Conservation (phyloP, 2,113 vertebrate species). For the Archocentrus centrarchus region DNA sequence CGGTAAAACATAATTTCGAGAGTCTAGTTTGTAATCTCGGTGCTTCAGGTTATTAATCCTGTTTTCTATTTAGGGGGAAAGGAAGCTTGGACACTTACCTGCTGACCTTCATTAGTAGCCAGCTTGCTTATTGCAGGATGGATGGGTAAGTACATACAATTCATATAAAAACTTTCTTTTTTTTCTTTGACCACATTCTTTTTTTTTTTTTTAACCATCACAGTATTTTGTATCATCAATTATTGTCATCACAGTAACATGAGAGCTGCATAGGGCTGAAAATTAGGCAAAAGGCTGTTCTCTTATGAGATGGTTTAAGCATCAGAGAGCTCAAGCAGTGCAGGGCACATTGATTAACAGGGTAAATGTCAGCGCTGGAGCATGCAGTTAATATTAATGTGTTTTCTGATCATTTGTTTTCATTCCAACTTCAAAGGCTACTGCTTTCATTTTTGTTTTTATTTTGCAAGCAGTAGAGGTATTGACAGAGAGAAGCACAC, state of each 20-base stretch:
- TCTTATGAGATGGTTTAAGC: conserved; percentile 24
- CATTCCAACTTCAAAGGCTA: neutral
- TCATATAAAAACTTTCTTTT: neutral
- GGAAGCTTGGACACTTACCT: neutral
- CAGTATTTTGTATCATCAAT: neutral
- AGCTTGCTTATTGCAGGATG: conserved; percentile 39
- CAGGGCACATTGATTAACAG: conserved; percentile 30
- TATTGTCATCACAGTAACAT: neutral
- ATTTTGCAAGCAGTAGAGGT: neutral
- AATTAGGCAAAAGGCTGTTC: conserved; percentile 42
- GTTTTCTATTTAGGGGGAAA: conserved; percentile 12
- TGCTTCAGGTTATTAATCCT: neutral
- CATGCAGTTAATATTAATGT: neutral
- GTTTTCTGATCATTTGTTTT: neutral
- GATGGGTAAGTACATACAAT: conserved; percentile 48
- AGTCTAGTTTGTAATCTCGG: neutral
- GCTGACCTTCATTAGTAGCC: conserved; percentile 1
- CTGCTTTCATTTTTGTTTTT: neutral
- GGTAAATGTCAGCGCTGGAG: conserved; percentile 39
- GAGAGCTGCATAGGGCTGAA: neutral
- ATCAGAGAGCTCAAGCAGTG: neutral
- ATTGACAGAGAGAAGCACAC: neutral
- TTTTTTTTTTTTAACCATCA: neutral
- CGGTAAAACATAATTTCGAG: neutral
- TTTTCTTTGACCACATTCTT: neutral